A percentile compares a stretch with the other conserved stretches of the same genome.
Evolutionary conservation across 2,113 vertebrate genomes (phyloP).

Genomic region (Ptyas mucosa): DNA sequence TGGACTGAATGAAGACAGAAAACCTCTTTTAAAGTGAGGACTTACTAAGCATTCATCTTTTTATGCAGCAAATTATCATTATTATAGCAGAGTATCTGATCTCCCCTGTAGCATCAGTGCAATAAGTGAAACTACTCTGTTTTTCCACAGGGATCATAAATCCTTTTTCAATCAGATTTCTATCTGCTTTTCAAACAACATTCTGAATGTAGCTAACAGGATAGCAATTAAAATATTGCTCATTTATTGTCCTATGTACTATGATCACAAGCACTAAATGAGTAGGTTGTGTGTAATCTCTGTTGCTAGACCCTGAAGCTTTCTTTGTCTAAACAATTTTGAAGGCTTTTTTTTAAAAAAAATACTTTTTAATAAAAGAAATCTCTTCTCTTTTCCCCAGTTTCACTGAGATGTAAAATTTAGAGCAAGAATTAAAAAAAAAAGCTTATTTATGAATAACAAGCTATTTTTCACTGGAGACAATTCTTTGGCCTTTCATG

Average conservation of each 20-base stretch:
- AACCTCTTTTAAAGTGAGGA: background rate
- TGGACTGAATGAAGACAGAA: background rate
- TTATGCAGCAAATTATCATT: background rate
- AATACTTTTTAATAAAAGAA: background rate
- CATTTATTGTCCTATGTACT: background rate
- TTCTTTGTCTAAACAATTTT: background rate
- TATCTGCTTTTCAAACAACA: background rate
- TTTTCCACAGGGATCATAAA: background rate
- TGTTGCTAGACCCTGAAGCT: background rate
- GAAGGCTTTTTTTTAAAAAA: background rate
- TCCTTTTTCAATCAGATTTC: background rate
- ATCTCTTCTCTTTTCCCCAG: background rate
- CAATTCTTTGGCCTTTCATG: background rate
- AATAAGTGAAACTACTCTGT: background rate
- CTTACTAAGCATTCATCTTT: background rate
- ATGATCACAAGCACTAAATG: background rate
- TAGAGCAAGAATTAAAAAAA: background rate
- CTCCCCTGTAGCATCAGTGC: background rate
- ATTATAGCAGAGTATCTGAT: background rate
- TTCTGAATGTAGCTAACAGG: background rate
- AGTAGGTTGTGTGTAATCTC: background rate
- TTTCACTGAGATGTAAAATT: background rate
- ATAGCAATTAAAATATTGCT: background rate
- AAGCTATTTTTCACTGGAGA: background rate
- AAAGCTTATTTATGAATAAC: background rate